Percentiles rank a stretch among this genome's conserved stretches.
Evolutionary conservation across 2,113 vertebrate species (phyloP).

Genomic region (Xenus cinereus): DNA sequence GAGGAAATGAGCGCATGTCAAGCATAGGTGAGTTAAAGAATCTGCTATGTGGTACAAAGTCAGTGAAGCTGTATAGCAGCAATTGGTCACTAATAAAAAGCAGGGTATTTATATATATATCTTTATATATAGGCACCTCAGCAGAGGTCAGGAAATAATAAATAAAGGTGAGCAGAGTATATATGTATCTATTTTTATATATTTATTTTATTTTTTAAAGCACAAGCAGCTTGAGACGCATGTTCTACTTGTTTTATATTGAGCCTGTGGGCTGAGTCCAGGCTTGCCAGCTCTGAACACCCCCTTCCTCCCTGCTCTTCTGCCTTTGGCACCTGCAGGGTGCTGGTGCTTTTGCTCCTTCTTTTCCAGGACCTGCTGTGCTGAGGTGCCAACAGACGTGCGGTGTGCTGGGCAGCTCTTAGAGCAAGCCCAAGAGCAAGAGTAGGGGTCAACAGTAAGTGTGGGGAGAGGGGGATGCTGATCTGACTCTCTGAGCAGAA

Average conservation of each 20-base stretch:
- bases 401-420: no score
- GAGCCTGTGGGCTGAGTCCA: not conserved
- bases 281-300: not conserved
- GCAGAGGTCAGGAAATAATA: not conserved
- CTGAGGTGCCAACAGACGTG: not conserved
- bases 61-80: not conserved
- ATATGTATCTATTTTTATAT: not conserved
- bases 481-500: not conserved
- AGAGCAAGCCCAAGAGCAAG: not conserved
- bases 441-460: accelerated
- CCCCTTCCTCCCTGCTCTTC: not conserved
- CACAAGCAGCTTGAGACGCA: not conserved
- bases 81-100: not conserved
- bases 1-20: accelerated
- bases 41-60: not conserved
- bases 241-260: accelerated
- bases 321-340: not conserved
- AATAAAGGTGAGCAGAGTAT: not conserved
- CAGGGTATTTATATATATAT: no score
- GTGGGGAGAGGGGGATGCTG: not conserved
- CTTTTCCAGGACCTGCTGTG: not conserved
- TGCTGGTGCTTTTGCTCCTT: not conserved
- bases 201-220: not conserved
- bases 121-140: not conserved
- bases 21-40: not conserved